Conservation (phyloP, 2,113 vertebrate genomes). For the Felis catus region DNA sequence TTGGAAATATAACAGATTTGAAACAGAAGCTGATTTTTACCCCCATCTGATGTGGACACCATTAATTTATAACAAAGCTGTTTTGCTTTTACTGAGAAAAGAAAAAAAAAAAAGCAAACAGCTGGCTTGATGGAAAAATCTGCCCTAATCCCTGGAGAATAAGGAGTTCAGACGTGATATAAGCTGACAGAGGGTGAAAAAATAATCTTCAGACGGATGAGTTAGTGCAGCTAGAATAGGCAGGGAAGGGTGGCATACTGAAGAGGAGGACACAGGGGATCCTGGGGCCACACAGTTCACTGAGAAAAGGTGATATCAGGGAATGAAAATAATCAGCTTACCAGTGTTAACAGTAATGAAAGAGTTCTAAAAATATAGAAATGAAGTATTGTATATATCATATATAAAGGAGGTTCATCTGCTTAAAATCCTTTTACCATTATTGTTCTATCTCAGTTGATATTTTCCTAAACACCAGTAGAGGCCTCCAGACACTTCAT, state of each 20-base stretch:
- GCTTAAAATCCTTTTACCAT: conserved; percentile 2
- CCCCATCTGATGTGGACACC: conserved; percentile 5
- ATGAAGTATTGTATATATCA: not conserved
- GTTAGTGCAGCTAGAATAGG: conserved; percentile 12
- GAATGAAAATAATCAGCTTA: not conserved
- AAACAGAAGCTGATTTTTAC: conserved; percentile 40
- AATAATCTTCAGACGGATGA: conserved; percentile 58
- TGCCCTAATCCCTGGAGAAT: conserved; percentile 53
- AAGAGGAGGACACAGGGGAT: not conserved
- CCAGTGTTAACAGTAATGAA: not conserved
- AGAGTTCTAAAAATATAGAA: conserved; percentile 1
- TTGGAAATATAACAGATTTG: conserved; percentile 41
- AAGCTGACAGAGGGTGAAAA: conserved; percentile 72
- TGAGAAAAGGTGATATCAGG: conserved; percentile 28
- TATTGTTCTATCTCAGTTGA: conserved; percentile 42
- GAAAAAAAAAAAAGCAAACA: conserved; percentile 41
- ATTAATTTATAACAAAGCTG: conserved; percentile 69
- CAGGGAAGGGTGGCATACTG: not conserved
- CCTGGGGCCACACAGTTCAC: not conserved
- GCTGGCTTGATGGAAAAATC: conserved; percentile 69
- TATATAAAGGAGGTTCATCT: not conserved
- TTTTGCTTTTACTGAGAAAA: conserved; percentile 24
- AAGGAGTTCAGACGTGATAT: conserved; percentile 60
- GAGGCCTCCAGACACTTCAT: conserved; percentile 78
- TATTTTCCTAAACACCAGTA: conserved; percentile 76